Conservation (phyloP, 2,888 invertebrate genomes). For the Trissonchulus sp. region DNA sequence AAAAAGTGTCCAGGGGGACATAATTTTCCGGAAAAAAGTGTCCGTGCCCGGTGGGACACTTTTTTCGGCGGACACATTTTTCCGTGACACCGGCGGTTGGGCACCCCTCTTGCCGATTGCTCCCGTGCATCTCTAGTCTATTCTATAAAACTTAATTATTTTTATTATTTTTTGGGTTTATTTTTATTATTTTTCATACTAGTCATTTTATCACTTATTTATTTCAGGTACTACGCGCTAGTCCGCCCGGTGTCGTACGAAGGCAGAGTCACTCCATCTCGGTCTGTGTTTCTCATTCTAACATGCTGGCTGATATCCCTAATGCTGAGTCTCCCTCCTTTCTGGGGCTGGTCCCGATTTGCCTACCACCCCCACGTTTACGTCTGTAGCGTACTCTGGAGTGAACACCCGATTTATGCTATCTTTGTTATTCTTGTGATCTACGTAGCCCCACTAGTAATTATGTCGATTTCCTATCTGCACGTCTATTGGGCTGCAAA, state of each 20-base stretch:
- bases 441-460: not conserved
- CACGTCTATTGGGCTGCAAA: slow-evolving; percentile 4
- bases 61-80: too few species aligned
- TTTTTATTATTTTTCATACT: too few species aligned
- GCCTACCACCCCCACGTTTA: slow-evolving; percentile 21
- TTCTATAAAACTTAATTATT: too few species aligned
- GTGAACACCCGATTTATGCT: slow-evolving; percentile 9
- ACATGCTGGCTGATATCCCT: not conserved
- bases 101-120: too few species aligned
- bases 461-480: not conserved
- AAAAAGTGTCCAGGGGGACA: too few species aligned
- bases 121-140: too few species aligned
- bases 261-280: not conserved
- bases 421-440: not conserved
- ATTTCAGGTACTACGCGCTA: slow-evolving; percentile 5
- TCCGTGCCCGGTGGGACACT: too few species aligned
- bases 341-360: slow-evolving; percentile 21
- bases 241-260: not conserved
- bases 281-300: not conserved
- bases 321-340: not conserved
- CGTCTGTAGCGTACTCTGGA: slow-evolving; percentile 19
- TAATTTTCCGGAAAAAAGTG: too few species aligned
- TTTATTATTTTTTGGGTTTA: too few species aligned
- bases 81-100: too few species aligned
- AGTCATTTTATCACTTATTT: too few species aligned